These are phyloP conservation scores for Ianthella basta DNA, from an alignment of 37 sponge, comb jelly and placozoan genomes.

Conservation along the genomic window DNA sequence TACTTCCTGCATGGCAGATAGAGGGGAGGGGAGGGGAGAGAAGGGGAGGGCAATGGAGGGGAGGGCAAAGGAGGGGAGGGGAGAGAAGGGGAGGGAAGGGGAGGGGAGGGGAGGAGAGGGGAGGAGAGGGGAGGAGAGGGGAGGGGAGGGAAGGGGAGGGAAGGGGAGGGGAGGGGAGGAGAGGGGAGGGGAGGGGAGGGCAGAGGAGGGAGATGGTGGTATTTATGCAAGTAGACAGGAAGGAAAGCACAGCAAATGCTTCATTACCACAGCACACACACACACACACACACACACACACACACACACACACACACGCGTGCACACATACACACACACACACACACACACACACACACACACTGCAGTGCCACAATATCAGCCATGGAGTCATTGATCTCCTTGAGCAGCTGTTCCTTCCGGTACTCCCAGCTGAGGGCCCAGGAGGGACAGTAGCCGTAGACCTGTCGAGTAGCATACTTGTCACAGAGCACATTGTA, in stretches of 20 bases:
- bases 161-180: slow-evolving; percentile 15
- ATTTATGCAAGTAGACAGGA: too few relatives aligned
- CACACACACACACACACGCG: slow-evolving; percentile 15
- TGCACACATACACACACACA: too few relatives aligned
- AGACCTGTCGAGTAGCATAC: slow-evolving; percentile 86
- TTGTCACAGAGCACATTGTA: slow-evolving; percentile 94
- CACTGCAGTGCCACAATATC: slow-evolving; percentile 87
- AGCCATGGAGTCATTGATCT: slow-evolving; percentile 79
- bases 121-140: neutral
- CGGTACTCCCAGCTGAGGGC: slow-evolving; percentile 94
- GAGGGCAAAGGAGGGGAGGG: neutral
- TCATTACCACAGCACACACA: neutral
- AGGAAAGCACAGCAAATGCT: neutral
- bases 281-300: slow-evolving; percentile 22
- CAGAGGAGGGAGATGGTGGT: neutral
- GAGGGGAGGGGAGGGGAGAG: slow-evolving; percentile 7
- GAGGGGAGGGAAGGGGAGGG: neutral
- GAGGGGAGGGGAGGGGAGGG: neutral
- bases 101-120: slow-evolving; percentile 6
- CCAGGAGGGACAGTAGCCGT: slow-evolving; percentile 97
- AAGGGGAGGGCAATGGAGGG: neutral
- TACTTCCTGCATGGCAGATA: slow-evolving; percentile 77
- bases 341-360: too few relatives aligned
- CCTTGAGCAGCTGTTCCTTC: slow-evolving; percentile 76
- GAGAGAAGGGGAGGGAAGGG: slow-evolving; percentile 1